phyloP scores from a whole-genome alignment of 1,140 invertebrate genomes.

The Melitaea cinxia region DNA sequence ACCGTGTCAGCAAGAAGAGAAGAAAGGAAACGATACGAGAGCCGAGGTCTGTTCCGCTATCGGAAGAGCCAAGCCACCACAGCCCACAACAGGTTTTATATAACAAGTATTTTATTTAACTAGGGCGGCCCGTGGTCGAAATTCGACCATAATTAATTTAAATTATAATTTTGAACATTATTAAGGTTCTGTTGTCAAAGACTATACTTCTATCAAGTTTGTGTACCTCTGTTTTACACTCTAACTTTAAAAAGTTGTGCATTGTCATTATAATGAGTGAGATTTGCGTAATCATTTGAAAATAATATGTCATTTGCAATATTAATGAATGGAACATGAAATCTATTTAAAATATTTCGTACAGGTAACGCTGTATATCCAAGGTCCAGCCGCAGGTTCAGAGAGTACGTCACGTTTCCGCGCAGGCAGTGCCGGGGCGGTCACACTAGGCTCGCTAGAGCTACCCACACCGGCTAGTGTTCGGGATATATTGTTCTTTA shows the following conservation, averaged over 20 bases:
- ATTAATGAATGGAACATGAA: too few relatives aligned
- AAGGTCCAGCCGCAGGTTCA: constrained; percentile 37
- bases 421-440: constrained; percentile 47
- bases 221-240: too few relatives aligned
- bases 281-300: too few relatives aligned
- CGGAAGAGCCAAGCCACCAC: constrained; percentile 60
- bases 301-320: too few relatives aligned
- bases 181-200: too few relatives aligned
- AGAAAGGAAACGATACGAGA: constrained; percentile 50
- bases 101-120: neutral
- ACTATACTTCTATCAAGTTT: too few relatives aligned
- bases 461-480: constrained; percentile 56
- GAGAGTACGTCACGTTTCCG: constrained; percentile 39
- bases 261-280: too few relatives aligned
- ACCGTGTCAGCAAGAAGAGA: constrained; percentile 48
- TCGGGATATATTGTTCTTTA: constrained; percentile 67
- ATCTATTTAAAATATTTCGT: neutral
- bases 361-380: constrained; percentile 61
- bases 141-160: too few relatives aligned
- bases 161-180: too few relatives aligned
- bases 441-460: constrained; percentile 49
- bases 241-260: too few relatives aligned
- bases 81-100: constrained; percentile 51
- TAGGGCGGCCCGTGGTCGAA: too few relatives aligned
- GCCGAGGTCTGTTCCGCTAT: constrained; percentile 64